Evolutionary conservation across 2,888 invertebrate species (phyloP), one percentile per base, ranked within the genome.

Genomic region (Erannis defoliaria): DNA sequence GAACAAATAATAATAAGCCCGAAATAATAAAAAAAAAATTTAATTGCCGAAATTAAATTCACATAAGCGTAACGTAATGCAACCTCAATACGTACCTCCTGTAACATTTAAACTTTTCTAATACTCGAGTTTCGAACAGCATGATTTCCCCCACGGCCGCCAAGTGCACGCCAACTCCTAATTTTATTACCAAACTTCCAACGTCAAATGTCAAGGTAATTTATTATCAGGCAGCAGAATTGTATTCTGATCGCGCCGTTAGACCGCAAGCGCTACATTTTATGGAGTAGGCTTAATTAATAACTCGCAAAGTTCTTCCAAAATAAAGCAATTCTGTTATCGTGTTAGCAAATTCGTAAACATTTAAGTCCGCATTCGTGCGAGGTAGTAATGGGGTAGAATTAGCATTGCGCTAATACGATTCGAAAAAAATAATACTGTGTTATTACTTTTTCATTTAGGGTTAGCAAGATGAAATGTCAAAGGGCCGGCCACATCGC

Each of bases 321-420:
- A 80, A 85, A 84, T 83, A 82, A 81, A 80, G 83, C 79, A 70
- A 80, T 82, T 80, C 75, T 76, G 82, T 80, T 84, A 83, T 84
- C 82, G 75, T 78, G 75, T 81, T 77, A 68, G 73, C 74, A 76
- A 84, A 82, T 81, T 80, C 76, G 68, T 73, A 78, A 80, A 78
- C 80, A 77, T 84, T 70, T 77, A 76, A 78, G 73, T 75, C 67
- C 50, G 72, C 75, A 76, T 59, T 73, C 65, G 64, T 55, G 64
- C 55, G 56, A 59, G 66, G 63, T 61, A 51, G 53, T 40, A 59
- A 57, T 59, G 43, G 53, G 21, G 37, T 55, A 55, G 61, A 61
- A 35, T 49, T 45, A 50, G 29, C 50, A 38, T 37, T 48, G 16
- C 5, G n/a, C n/a, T n/a, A n/a, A n/a, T n/a, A n/a, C n/a, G n/a